A percentile compares a stretch with the other conserved stretches of the same genome.
Conservation (phyloP, 92 coral and sea anemone species). For the Montipora capitata region DNA sequence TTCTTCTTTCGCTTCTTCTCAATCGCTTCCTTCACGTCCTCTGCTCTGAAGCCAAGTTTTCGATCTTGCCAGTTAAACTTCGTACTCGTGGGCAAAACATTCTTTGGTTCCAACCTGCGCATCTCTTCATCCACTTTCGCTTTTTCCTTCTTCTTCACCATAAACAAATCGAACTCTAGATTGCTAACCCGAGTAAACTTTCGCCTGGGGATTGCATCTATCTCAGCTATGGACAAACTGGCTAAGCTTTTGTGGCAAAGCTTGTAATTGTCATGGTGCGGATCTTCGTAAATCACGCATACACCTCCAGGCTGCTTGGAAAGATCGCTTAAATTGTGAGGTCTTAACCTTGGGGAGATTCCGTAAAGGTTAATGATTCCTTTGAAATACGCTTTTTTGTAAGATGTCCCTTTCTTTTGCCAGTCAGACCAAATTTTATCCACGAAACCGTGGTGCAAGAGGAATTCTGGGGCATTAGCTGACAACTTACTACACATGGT, state of each 20-base stretch:
- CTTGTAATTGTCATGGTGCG: slow-evolving; percentile 72
- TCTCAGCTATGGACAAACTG: slow-evolving; percentile 55
- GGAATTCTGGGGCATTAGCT: slow-evolving; percentile 93
- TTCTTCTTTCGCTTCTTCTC: slow-evolving; percentile 67
- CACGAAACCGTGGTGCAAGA: slow-evolving; percentile 85
- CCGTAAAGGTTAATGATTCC: slow-evolving; percentile 28
- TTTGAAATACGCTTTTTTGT: slow-evolving; percentile 67
- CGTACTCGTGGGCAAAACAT: slow-evolving; percentile 48
- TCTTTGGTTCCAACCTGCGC: slow-evolving; percentile 75
- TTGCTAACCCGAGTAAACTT: slow-evolving; percentile 77
- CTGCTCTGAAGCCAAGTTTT: slow-evolving; percentile 78
- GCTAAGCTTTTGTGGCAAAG: slow-evolving; percentile 69
- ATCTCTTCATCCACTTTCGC: slow-evolving; percentile 52
- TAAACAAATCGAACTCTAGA: slow-evolving; percentile 81
- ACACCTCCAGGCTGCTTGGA: slow-evolving; percentile 80
- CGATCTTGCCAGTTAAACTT: slow-evolving; percentile 60
- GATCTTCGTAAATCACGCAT: slow-evolving; percentile 84
- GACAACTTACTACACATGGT: slow-evolving; percentile 86
- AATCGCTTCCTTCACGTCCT: slow-evolving; percentile 65
- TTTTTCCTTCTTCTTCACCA: slow-evolving; percentile 57
- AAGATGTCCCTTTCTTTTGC: slow-evolving; percentile 82
- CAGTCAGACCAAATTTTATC: slow-evolving; percentile 93
- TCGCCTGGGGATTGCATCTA: slow-evolving; percentile 75
- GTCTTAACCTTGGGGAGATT: slow-evolving; percentile 46
- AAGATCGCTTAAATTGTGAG: slow-evolving; percentile 74